phyloP scores from a whole-genome alignment of 2,113 vertebrate species.

The Pyrgilauda ruficollis region DNA sequence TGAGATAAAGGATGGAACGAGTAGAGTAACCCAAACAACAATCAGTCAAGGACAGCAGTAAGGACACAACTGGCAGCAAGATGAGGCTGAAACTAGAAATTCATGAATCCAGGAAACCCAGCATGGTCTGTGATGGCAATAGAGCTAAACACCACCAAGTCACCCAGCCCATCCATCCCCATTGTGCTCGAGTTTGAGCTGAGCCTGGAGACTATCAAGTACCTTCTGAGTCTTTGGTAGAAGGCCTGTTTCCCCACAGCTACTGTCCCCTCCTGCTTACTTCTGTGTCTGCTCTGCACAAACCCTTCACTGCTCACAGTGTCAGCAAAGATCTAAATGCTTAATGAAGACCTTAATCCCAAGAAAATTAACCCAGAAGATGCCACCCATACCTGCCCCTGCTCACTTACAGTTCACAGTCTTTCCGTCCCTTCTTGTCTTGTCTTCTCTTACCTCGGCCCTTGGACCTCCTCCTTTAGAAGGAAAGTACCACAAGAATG shows the following conservation, averaged over 20 bases:
- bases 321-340: neutral
- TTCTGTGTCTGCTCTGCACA: neutral
- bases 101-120: neutral
- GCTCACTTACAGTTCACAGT: slow-evolving; percentile 75
- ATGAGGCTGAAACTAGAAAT: neutral
- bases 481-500: slow-evolving; percentile 50
- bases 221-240: neutral
- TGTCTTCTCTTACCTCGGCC: slow-evolving; percentile 75
- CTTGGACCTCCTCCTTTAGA: slow-evolving; percentile 74
- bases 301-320: neutral
- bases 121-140: neutral
- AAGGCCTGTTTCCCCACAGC: neutral
- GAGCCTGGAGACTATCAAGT: neutral
- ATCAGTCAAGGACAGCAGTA: slow-evolving; percentile 20
- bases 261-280: neutral
- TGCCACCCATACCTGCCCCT: neutral
- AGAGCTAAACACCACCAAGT: neutral
- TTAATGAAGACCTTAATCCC: neutral
- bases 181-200: neutral
- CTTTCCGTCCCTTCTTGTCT: slow-evolving; percentile 73
- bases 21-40: slow-evolving; percentile 2
- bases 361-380: neutral
- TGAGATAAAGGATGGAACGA: neutral
- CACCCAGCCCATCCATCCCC: neutral
- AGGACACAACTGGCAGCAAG: neutral